Base-by-base conservation (phyloP, 1,140 invertebrate species). In the Cyrtorhinus lividipennis region DNA sequence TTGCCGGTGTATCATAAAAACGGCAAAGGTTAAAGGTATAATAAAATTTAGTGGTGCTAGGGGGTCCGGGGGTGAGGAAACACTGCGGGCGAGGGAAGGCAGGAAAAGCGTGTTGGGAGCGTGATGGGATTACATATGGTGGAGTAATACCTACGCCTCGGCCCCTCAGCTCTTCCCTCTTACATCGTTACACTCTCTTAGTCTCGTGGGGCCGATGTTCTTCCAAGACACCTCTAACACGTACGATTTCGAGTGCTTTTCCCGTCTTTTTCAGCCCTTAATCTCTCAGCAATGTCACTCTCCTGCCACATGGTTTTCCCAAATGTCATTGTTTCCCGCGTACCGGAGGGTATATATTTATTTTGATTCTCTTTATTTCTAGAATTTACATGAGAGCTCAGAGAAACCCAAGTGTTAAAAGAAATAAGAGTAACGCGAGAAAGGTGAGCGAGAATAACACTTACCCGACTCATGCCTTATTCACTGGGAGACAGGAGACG, bases 91-190 rank as follows among this genome's bases (percentile, higher is more conserved):
- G n/a, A n/a, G n/a, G n/a, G n/a, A n/a, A n/a, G n/a, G 58, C 13
- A 26, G 26, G 48, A 53, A 22, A 20, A 10, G 10, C 18, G 58
- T 30, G 58, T 30, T 30, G 24, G 58, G 27, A 30, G 24, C 58
- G 58, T 59, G 58, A 59, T 59, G 58, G 58, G 58, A 59, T 59
- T 59, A 59, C 58, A 59, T 59, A 59, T 59, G 58, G 58, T 26
- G 58, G 58, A 59, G 58, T 59, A 59, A 59, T 59, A 59, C 58
- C 30, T 38, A 8, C 30, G 5, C 30, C 30, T 15, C 5, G 30
- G 5, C 30, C 15, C 5, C 30, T 38, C 15, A 38, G 5, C 30
- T 38, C 30, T 38, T 38, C 30, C 56, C 56, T 57, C 56, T 57
- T 57, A 57, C 24, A 57, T 57, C 56, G 56, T 57, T 57, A 57